phyloP scores from a whole-genome alignment of 2,888 invertebrate species.

The Nasonovia ribisnigri region DNA sequence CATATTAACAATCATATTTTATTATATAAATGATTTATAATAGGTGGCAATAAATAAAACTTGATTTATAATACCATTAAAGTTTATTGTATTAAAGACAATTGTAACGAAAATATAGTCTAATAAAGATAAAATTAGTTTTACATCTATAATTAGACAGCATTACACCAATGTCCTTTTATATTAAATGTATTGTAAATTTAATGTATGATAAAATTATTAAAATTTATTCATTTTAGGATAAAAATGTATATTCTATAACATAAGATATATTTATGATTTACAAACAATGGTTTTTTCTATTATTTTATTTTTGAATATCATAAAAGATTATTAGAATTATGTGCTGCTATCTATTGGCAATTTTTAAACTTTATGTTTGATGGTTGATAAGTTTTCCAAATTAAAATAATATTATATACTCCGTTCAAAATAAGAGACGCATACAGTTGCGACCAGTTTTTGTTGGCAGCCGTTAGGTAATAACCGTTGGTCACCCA shows the following conservation, averaged over 20 bases:
- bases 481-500: too few relatives aligned
- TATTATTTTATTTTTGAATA: not conserved
- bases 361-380: not conserved
- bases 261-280: not conserved
- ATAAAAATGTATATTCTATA: not conserved
- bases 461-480: too few relatives aligned
- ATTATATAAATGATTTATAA: too few relatives aligned
- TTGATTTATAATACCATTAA: not conserved
- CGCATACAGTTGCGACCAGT: too few relatives aligned
- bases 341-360: not conserved
- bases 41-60: not conserved
- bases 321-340: not conserved
- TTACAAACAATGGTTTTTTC: not conserved
- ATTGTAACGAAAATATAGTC: not conserved
- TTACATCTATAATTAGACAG: not conserved
- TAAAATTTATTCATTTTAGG: not conserved
- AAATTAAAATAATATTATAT: not conserved
- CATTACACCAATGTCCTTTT: not conserved
- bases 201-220: not conserved
- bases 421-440: too few relatives aligned
- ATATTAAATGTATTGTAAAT: not conserved
- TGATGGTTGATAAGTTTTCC: not conserved
- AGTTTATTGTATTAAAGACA: not conserved
- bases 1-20: not conserved
- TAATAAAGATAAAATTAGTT: not conserved